Percentiles rank a stretch among this genome's conserved stretches.
phyloP scores from a whole-genome alignment of 2,113 vertebrate species.

The Panthera uncia region DNA sequence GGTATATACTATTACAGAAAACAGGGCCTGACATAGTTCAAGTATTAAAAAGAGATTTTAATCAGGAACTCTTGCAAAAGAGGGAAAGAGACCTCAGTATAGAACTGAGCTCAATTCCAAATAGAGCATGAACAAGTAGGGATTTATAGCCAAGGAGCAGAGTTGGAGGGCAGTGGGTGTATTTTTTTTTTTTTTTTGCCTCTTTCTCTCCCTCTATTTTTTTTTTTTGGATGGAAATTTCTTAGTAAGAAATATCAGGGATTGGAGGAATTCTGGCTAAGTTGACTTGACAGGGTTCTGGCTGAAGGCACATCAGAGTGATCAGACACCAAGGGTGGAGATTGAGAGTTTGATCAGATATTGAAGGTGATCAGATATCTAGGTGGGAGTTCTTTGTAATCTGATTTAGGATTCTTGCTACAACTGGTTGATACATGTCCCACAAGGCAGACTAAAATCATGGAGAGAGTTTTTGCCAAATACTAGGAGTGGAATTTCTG shows the following conservation, averaged over 20 bases:
- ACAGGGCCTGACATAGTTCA: neutral
- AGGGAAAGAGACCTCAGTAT: neutral
- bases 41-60: neutral
- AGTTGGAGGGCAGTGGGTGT: neutral
- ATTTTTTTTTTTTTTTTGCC: neutral
- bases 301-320: neutral
- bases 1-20: neutral
- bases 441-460: neutral
- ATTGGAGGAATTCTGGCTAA: neutral
- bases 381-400: neutral
- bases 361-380: neutral
- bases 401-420: neutral
- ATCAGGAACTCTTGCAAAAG: neutral
- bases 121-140: neutral
- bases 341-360: neutral
- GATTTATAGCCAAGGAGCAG: neutral
- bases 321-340: neutral
- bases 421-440: neutral
- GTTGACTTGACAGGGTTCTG: neutral
- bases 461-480: neutral
- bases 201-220: too few relatives aligned
- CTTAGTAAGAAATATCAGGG: neutral
- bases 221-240: neutral
- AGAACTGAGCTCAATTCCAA: neutral
- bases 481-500: neutral